Evolutionary conservation across 2,888 invertebrate species (phyloP), one percentile per base, ranked within the genome.

Genomic region (Drosophila greeni): DNA sequence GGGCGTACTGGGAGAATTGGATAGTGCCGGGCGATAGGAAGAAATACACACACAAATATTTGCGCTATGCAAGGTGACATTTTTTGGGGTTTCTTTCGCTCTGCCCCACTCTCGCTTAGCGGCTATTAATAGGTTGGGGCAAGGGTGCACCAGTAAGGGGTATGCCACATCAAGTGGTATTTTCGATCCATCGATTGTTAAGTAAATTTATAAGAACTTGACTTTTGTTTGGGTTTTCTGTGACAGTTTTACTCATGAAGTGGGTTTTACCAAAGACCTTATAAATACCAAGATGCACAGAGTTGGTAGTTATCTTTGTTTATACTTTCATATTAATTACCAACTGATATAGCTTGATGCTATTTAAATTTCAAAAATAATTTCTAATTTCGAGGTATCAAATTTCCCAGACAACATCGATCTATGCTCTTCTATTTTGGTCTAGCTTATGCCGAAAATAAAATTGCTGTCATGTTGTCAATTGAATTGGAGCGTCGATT

Each of bases 401-500:
- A 9, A 7, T n/a, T 12, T 34, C 33, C 18, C 34, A 9, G 8
- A 36, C 56, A 33, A 49, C 16, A 16, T 14, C 5, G 3, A 5
- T 2, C 18, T 20, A 5, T 9, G 8, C 5, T 14, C 23, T 24
- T 11, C 64, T 64, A 64, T 58, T 69, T 73, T 51, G 20, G 20
- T 56, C 56, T 42, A 23, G 58, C 29, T 47, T 61, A 47, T 34
- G 45, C 37, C 24, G 33, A 61, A 67, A 68, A 62, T 65, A 77
- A 58, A 66, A 70, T 65, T 40, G 16, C 61, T 37, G 16, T 45
- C 43, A 65, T 52, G 54, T 42, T 65, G 58, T 66, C 67, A 83
- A 77, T 81, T 64, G 34, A 72, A 67, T 83, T 68, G 66, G 58
- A 60, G 34, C 57, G 45, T 65, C 57, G 60, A 60, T 47, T 73